A percentile compares a stretch with the other conserved stretches of the same genome.
phyloP scores from a whole-genome alignment of 1,140 invertebrate genomes.

The Drosophila eugracilis region DNA sequence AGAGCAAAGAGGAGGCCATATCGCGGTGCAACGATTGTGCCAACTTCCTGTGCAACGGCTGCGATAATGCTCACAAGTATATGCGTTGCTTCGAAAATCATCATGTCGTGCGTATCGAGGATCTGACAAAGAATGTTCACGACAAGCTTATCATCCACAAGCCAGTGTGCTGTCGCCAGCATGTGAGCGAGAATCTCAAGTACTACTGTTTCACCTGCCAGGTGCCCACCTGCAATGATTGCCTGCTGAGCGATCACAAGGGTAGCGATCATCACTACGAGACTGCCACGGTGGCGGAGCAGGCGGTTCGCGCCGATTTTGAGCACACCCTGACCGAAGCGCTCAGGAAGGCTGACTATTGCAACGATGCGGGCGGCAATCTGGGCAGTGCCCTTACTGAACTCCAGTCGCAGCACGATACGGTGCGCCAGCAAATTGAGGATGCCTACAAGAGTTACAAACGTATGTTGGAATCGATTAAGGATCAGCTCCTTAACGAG shows the following conservation, averaged over 20 bases:
- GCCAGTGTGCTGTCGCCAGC: conserved; percentile 91
- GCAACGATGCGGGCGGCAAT: conserved; percentile 90
- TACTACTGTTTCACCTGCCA: conserved; percentile 94
- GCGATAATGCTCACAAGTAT: conserved; percentile 96
- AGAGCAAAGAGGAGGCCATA: conserved; percentile 94
- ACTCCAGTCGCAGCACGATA: conserved; percentile 93
- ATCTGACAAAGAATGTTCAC: conserved; percentile 89
- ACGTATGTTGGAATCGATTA: conserved; percentile 91
- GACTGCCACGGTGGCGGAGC: conserved; percentile 90
- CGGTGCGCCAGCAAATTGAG: conserved; percentile 93
- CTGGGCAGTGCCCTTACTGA: conserved; percentile 93
- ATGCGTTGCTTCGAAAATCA: conserved; percentile 98
- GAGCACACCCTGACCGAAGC: conserved; percentile 90
- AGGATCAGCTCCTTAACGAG: conserved; percentile 91
- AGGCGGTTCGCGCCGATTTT: conserved; percentile 91
- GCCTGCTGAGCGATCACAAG: conserved; percentile 91
- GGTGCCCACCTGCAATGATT: conserved; percentile 93
- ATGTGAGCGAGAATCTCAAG: conserved; percentile 91
- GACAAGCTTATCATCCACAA: conserved; percentile 91
- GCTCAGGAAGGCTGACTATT: conserved; percentile 88
- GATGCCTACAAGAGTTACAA: conserved; percentile 94
- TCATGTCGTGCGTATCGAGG: conserved; percentile 94
- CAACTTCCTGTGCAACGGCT: conserved; percentile 96
- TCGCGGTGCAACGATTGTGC: conserved; percentile 97
- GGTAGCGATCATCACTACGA: conserved; percentile 92